Evolutionary conservation across 2,797 vertebrate species (phyloP), one percentile per base, ranked within the genome.

Genomic region (Menidia menidia): DNA sequence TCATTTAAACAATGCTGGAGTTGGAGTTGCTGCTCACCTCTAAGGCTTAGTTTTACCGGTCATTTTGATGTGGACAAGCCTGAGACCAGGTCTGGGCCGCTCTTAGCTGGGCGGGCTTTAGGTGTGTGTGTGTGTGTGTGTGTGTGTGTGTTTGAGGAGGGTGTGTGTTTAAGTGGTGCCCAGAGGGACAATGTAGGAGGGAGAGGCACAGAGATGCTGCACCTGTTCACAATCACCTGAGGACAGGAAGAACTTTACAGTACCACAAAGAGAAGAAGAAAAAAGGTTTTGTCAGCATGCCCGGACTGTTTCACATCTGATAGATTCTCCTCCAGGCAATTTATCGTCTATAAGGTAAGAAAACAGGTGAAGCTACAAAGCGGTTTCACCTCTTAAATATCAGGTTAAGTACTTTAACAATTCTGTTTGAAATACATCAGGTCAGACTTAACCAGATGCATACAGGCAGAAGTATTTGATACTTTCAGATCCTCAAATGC

Each of bases 201-300:
- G 56, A 74, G 80, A 77, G 76, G 62, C 72, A 68, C 68, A 81
- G 85, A 83, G 87, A 86, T 90, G 89, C 85, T 89, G 77, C 81
- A 93, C 88, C 90, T 93, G 89, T 85, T 60, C 68, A 63, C 31
- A 59, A 71, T 78, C 85, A 93, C 88, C 76, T 90, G 83, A 88
- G 59, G 35, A 80, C 52, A 60, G 33, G 58, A 73, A 44, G 4
- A 11, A 51, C n/a, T 19, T 7, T 11, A 43, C 25, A 39, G n/a
- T 33, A 59, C 68, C 9, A 39, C 41, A 61, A 4, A 59, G 5
- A 66, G 45, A 72, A 70, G 58, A 77, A 52, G 50, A n/a, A 13
- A 58, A 71, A 57, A 64, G 4, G 25, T 25, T 58, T 55, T 60
- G n/a, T 9, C 18, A 81, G 42, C 60, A 93, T 92, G 90, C 68